phyloP scores from a whole-genome alignment of 2,888 invertebrate species.

The Matsumyia berberina region DNA sequence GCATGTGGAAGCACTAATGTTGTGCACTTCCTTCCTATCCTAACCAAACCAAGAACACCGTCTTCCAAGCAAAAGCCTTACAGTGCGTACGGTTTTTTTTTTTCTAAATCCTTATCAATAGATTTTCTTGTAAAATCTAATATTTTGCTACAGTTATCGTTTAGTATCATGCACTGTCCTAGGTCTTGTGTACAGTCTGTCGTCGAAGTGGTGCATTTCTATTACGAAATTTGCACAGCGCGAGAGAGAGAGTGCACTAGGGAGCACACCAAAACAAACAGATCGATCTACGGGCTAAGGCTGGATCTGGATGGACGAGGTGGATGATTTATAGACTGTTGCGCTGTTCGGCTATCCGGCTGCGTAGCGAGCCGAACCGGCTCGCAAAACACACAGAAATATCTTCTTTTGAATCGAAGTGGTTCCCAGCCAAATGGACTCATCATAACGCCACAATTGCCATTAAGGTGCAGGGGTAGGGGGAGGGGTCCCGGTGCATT shows the following conservation, averaged over 20 bases:
- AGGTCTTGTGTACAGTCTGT: no score
- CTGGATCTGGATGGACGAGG: constrained; percentile 75
- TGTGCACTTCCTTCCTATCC: no score
- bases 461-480: constrained; percentile 61
- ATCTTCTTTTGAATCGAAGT: constrained; percentile 74
- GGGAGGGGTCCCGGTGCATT: constrained; percentile 4
- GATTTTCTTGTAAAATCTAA: no score
- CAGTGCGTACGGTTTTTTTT: no score
- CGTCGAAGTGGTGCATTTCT: constrained; percentile 72
- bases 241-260: constrained; percentile 25
- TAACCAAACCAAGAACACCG: no score
- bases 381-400: constrained; percentile 65
- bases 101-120: no score
- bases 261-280: constrained; percentile 54
- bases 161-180: no score
- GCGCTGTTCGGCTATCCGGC: constrained; percentile 47
- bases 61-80: no score
- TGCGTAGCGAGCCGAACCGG: constrained; percentile 57
- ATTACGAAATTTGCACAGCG: constrained; percentile 66
- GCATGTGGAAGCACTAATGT: no score
- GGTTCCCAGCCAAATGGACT: constrained; percentile 75
- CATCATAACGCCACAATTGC: constrained; percentile 72
- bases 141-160: no score
- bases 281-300: constrained; percentile 67
- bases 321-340: constrained; percentile 71